phyloP scores from a whole-genome alignment of 92 coral and sea anemone species.

The Porites cylindrica region DNA sequence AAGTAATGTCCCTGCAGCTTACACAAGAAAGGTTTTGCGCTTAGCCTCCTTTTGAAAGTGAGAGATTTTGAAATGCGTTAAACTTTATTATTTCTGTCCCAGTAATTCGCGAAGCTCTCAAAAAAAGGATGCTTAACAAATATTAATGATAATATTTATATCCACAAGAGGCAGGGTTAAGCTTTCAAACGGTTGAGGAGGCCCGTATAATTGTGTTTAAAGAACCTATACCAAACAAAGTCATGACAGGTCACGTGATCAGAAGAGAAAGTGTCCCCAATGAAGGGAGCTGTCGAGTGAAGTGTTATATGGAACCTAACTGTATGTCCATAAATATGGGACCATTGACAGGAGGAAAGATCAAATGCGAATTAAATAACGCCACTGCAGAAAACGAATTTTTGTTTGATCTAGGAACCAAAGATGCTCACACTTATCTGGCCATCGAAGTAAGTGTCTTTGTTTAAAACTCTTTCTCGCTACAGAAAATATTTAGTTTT shows the following conservation, averaged over 20 bases:
- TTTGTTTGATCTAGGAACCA: not conserved
- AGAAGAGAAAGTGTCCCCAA: not conserved
- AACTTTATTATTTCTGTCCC: too few species aligned
- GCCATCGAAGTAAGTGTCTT: constrained; percentile 12
- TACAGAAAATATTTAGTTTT: too few species aligned
- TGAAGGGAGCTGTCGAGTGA: constrained; percentile 45
- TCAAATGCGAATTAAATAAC: constrained; percentile 8
- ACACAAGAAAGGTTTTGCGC: too few species aligned
- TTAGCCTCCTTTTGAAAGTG: too few species aligned
- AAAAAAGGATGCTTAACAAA: too few species aligned
- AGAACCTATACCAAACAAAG: constrained; percentile 7
- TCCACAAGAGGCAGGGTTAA: too few species aligned
- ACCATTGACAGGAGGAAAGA: constrained; percentile 7
- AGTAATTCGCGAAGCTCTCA: too few species aligned
- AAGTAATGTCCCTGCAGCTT: too few species aligned
- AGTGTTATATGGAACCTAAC: constrained; percentile 35
- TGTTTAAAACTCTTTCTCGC: too few species aligned
- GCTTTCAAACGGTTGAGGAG: not conserved
- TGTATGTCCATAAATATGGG: constrained; percentile 40
- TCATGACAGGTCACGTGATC: constrained; percentile 21
- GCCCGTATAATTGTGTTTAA: not conserved
- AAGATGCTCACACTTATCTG: not conserved
- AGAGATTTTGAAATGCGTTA: too few species aligned
- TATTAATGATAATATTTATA: too few species aligned
- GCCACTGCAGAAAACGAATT: constrained; percentile 9